phyloP scores from a whole-genome alignment of 2,797 vertebrate genomes.

The Columba guinea region DNA sequence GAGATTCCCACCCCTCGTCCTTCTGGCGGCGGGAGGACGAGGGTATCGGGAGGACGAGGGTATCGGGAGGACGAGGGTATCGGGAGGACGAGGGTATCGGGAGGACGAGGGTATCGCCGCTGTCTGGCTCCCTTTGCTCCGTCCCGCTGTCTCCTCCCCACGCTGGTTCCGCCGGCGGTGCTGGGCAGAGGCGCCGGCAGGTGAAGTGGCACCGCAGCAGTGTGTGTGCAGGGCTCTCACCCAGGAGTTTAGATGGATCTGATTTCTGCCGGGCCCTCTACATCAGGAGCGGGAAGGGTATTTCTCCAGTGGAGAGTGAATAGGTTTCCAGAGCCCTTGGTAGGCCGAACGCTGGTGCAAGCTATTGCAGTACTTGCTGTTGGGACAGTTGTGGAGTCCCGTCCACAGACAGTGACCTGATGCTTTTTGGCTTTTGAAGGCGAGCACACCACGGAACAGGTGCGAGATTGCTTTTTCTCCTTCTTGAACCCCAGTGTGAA shows the following conservation, averaged over 20 bases:
- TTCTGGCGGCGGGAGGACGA: rapidly evolving
- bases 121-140: neutral
- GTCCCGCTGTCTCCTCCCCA: neutral
- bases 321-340: neutral
- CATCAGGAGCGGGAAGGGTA: neutral
- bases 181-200: neutral
- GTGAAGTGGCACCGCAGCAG: neutral
- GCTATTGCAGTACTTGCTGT: neutral
- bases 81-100: rapidly evolving
- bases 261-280: neutral
- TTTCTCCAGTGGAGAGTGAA: neutral
- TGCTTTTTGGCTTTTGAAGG: neutral
- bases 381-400: neutral
- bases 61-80: no score
- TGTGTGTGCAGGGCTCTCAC: neutral
- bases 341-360: neutral
- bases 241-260: neutral
- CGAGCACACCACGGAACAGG: neutral
- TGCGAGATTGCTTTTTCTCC: neutral
- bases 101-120: neutral
- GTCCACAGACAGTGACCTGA: neutral
- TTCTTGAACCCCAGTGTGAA: neutral
- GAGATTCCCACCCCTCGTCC: neutral
- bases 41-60: neutral
- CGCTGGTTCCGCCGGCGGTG: neutral